phyloP scores from a whole-genome alignment of 2,888 invertebrate species.

The Tipula helvola region DNA sequence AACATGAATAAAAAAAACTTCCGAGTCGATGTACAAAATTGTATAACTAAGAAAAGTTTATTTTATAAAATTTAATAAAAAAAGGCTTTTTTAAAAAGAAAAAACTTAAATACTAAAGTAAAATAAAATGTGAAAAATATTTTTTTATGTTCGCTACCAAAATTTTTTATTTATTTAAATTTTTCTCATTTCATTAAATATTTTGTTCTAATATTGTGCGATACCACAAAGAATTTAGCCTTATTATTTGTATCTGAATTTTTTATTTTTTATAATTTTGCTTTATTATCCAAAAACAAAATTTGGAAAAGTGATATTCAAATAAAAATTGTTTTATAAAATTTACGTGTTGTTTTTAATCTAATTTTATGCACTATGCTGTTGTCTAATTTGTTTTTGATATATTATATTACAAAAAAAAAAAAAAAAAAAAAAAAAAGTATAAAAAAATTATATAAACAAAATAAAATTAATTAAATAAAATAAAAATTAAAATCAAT shows the following conservation, averaged over 20 bases:
- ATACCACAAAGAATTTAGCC: background rate
- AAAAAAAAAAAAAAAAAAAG: background rate
- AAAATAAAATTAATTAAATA: background rate
- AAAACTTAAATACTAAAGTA: background rate
- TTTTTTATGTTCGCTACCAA: background rate
- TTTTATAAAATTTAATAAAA: background rate
- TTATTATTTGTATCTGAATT: background rate
- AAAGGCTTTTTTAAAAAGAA: background rate
- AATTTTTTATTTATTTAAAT: background rate
- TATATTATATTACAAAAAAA: background rate
- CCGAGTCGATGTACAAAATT: constrained; percentile 22
- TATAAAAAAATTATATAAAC: background rate
- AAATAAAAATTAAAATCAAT: background rate
- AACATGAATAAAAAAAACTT: background rate
- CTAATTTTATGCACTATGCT: background rate
- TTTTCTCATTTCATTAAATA: background rate
- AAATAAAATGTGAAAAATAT: background rate
- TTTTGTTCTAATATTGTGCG: background rate
- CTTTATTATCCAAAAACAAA: background rate
- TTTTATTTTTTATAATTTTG: background rate
- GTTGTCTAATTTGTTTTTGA: background rate
- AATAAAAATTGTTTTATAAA: background rate
- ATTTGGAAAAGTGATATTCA: background rate
- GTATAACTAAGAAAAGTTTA: constrained; percentile 13
- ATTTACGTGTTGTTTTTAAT: background rate